Evolutionary conservation across 2,888 invertebrate species (phyloP).

Genomic region (Erpobdella octoculata): DNA sequence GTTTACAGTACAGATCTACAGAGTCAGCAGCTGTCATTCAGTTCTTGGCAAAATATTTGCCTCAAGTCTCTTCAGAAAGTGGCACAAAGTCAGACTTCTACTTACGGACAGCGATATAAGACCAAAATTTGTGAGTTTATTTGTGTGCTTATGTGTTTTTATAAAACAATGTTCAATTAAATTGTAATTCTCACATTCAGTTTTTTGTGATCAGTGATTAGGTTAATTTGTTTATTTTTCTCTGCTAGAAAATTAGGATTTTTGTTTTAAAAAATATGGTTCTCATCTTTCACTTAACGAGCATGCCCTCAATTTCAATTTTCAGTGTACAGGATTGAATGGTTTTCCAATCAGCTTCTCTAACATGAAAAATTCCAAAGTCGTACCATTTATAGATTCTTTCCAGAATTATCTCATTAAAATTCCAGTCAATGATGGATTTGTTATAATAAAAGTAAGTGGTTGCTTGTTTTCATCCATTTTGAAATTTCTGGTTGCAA

Average conservation of each 20-base stretch:
- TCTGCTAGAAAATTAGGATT: neutral
- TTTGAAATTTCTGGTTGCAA: too few relatives aligned
- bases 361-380: neutral
- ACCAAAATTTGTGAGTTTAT: neutral
- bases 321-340: neutral
- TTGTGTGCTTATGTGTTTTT: neutral
- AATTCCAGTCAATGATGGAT: neutral
- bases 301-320: too few relatives aligned
- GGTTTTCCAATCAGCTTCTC: neutral
- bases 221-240: neutral
- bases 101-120: slow-evolving; percentile 1
- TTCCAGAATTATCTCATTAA: neutral
- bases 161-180: neutral
- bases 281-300: too few relatives aligned
- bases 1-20: slow-evolving; percentile 1
- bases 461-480: too few relatives aligned
- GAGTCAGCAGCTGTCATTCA: neutral
- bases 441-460: neutral
- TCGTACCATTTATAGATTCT: neutral
- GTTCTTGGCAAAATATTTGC: slow-evolving; percentile 3
- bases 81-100: slow-evolving; percentile 5
- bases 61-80: slow-evolving; percentile 10
- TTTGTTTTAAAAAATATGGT: neutral
- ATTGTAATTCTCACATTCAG: neutral
- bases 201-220: neutral